Evolutionary conservation across 2,797 vertebrate genomes (phyloP).

Genomic region (Hydrolagus colliei): DNA sequence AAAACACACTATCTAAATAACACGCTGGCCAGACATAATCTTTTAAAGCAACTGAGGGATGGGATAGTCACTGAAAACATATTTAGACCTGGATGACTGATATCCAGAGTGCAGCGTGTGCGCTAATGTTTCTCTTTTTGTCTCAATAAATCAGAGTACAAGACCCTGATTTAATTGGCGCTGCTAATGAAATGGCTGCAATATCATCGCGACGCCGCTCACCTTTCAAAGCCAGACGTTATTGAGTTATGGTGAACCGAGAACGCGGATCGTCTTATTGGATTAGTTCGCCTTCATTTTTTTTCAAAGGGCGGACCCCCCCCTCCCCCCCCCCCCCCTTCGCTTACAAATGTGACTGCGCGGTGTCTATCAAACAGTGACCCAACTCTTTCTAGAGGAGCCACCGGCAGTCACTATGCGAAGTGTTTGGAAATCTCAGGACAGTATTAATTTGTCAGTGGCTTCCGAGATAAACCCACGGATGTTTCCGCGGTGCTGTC

Average conservation of each 20-base stretch:
- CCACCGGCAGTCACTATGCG: too few relatives aligned
- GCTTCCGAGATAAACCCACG: too few relatives aligned
- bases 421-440: too few relatives aligned
- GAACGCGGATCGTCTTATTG: constrained; percentile 28
- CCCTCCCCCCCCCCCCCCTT: too few relatives aligned
- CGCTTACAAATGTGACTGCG: too few relatives aligned
- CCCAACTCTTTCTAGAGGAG: too few relatives aligned
- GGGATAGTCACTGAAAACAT: constrained; percentile 27
- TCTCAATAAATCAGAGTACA: constrained; percentile 29
- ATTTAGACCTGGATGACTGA: constrained; percentile 24
- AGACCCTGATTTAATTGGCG: constrained; percentile 55
- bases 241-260: constrained; percentile 51
- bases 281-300: constrained; percentile 9
- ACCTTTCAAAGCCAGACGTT: constrained; percentile 44
- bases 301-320: background rate
- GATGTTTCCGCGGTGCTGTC: too few relatives aligned
- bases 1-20: background rate
- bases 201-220: constrained; percentile 47
- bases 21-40: background rate
- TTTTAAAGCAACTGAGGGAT: constrained; percentile 20
- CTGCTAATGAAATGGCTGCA: constrained; percentile 64
- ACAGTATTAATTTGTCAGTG: too few relatives aligned
- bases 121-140: constrained; percentile 3
- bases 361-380: background rate
- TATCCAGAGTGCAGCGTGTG: constrained; percentile 9